Evolutionary conservation across 1,140 invertebrate species (phyloP).

Genomic region (Luehdorfia chinensis): DNA sequence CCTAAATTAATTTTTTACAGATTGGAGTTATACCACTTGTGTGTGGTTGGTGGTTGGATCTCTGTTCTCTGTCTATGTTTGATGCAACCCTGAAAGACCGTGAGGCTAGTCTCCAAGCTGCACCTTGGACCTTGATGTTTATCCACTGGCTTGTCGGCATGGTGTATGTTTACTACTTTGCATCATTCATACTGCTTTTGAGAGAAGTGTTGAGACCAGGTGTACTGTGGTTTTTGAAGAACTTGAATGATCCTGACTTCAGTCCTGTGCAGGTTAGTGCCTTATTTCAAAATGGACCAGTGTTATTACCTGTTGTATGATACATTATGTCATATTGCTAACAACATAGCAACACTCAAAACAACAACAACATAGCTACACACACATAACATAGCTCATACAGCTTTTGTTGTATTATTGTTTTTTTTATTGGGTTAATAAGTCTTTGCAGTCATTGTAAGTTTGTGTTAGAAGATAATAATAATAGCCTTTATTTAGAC

Average conservation of each 20-base stretch:
- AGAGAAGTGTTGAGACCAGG: slow-evolving; percentile 96
- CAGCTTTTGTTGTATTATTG: too few species aligned
- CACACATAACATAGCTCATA: too few species aligned
- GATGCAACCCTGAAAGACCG: slow-evolving; percentile 94
- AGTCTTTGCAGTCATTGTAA: too few species aligned
- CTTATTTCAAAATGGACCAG: background rate
- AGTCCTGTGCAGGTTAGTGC: slow-evolving; percentile 93
- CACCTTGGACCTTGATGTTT: slow-evolving; percentile 97
- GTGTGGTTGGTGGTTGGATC: slow-evolving; percentile 99
- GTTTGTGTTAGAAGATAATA: too few species aligned
- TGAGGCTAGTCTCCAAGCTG: slow-evolving; percentile 90
- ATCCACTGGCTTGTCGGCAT: slow-evolving; percentile 99
- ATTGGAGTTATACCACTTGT: slow-evolving; percentile 97
- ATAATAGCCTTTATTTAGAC: too few species aligned
- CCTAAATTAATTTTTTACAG: too few species aligned
- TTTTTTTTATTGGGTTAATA: slow-evolving; percentile 6
- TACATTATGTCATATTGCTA: too few species aligned
- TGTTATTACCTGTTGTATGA: too few species aligned
- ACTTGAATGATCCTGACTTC: slow-evolving; percentile 99
- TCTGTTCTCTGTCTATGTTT: slow-evolving; percentile 97
- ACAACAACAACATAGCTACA: too few species aligned
- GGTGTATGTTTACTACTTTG: slow-evolving; percentile 99
- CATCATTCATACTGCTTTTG: slow-evolving; percentile 95
- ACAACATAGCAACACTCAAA: too few species aligned
- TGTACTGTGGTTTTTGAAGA: slow-evolving; percentile 97